Base-by-base conservation (phyloP, 2,888 invertebrate genomes). In the Machimus rusticus region DNA sequence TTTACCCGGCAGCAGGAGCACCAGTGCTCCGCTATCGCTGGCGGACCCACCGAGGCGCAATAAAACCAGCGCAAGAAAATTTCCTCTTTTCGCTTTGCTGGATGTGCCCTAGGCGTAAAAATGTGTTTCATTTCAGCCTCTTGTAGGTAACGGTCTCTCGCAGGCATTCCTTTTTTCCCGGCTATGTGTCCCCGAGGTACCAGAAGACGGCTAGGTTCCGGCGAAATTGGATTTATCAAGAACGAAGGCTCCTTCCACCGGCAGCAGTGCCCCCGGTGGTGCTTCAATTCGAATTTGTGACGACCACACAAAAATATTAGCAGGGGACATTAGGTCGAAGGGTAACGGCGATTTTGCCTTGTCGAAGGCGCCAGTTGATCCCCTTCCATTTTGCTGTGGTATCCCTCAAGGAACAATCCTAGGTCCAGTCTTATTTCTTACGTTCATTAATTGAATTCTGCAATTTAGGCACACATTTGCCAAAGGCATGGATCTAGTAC, bases 21-120 rank as follows among this genome's bases (percentile, higher is more conserved):
- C 43, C 43, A 46, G 43, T 46, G 43, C 43, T 46, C 43, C 66
- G 66, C 66, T 28, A 66, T 66, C 66, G 66, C 66, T 23, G 28
- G 28, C 66, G 66, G 46, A 79, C 51, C 78, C 79, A 79, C 51
- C 51, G 43, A 79, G 31, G 79, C 79, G 79, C 51, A 46, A 79
- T 79, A 79, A 79, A 79, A 66, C 66, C 66, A 79, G 46, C 79
- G 79, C 79, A 79, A 79, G 79, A 79, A 79, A 79, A 66, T 66
- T 66, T 23, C 66, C 66, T 66, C 66, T 66, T 66, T 79, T 79
- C 16, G 46, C 51, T 51, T 76, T 79, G 46, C 31, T 79, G 51
- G 79, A 79, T 51, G 79, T 79, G 79, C 79, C 51, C 31, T 28
- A 79, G 79, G 79, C 79, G 79, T 51, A 79, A 46, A 79, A 78